These are phyloP conservation scores for Actenoides lindsayi DNA, from an alignment of 2,113 vertebrate genomes.

Conservation along the genomic window DNA sequence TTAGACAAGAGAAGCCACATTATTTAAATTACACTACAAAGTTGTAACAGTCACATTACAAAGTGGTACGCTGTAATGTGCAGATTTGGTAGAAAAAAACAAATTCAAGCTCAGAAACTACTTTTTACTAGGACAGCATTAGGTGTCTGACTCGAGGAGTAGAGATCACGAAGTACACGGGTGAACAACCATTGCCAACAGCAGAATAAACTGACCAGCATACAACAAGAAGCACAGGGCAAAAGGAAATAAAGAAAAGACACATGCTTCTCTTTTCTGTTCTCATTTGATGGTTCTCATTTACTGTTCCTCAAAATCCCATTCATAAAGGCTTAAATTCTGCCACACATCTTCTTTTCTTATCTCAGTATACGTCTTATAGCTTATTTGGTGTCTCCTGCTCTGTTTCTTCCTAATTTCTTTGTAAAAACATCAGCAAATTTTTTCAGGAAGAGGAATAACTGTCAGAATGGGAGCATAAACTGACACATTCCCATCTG, in stretches of 20 bases:
- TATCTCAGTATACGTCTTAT: neutral
- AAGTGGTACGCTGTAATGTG: neutral
- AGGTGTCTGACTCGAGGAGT: neutral
- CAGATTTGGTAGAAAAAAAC: neutral
- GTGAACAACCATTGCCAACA: neutral
- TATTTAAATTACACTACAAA: neutral
- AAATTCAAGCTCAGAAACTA: neutral
- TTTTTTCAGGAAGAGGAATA: neutral
- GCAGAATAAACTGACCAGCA: neutral
- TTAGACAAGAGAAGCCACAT: neutral
- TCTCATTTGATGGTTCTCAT: neutral
- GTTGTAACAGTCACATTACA: neutral
- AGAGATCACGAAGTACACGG: neutral
- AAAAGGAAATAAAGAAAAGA: neutral
- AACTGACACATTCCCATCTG: conserved; percentile 36
- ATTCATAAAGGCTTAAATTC: neutral
- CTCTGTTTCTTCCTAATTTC: neutral
- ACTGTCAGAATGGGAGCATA: conserved; percentile 44
- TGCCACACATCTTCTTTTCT: neutral
- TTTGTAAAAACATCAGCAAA: neutral
- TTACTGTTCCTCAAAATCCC: neutral
- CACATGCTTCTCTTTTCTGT: neutral
- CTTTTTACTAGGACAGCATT: neutral
- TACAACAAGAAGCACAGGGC: neutral
- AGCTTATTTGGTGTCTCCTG: neutral